Evolutionary conservation across 2,113 vertebrate genomes (phyloP).

Genomic region (Geothlypis trichas): DNA sequence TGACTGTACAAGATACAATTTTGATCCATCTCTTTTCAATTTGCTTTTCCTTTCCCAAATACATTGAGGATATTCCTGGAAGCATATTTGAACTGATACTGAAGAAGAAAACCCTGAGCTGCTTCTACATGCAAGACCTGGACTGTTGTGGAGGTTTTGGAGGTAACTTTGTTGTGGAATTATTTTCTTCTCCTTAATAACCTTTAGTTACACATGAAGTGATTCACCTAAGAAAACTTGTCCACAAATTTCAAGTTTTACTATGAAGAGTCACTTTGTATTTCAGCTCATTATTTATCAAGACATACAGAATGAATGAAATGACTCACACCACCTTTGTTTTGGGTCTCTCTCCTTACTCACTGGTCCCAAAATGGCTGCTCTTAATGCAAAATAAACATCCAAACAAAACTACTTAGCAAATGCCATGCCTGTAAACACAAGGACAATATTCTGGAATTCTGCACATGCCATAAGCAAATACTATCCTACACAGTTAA

Average conservation of each 20-base stretch:
- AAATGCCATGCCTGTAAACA: neutral
- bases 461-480: neutral
- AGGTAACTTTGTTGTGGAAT: neutral
- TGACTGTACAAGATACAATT: neutral
- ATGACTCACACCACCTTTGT: neutral
- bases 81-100: neutral
- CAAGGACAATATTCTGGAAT: neutral
- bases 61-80: neutral
- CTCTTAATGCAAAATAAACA: neutral
- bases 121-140: accelerated
- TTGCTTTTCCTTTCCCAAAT: neutral
- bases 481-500: neutral
- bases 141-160: neutral
- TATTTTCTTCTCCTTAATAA: neutral
- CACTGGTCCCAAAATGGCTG: neutral
- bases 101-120: neutral
- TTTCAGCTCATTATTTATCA: neutral
- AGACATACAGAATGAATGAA: neutral
- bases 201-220: neutral
- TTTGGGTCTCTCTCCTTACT: neutral
- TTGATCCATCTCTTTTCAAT: neutral
- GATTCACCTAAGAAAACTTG: accelerated
- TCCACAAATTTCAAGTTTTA: neutral
- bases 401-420: neutral
- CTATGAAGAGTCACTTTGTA: neutral